Evolutionary conservation across 2,797 vertebrate species (phyloP).

Genomic region (Pangasius larnaudii): DNA sequence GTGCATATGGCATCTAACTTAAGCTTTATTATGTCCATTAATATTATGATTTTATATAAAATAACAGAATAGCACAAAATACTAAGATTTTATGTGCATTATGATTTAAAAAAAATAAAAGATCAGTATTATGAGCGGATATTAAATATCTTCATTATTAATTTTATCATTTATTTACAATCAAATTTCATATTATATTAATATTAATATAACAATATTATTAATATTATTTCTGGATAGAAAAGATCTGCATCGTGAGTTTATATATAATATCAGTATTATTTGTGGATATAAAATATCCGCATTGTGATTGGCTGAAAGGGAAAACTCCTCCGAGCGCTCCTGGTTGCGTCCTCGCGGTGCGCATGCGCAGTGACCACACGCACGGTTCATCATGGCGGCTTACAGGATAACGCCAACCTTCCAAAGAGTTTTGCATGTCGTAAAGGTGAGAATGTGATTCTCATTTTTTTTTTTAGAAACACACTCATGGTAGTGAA

Average conservation of each 20-base stretch:
- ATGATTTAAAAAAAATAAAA: not conserved
- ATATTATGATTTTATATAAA: not conserved
- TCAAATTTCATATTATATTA: not conserved
- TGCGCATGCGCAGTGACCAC: conserved; percentile 2
- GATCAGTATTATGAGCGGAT: not conserved
- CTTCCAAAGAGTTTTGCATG: conserved; percentile 64
- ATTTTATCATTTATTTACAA: not conserved
- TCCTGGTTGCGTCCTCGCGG: conserved; percentile 48
- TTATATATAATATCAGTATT: not conserved
- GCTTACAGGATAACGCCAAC: conserved; percentile 63
- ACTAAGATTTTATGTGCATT: not conserved
- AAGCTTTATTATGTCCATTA: not conserved
- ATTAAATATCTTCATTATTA: not conserved
- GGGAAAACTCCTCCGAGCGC: conserved; percentile 39
- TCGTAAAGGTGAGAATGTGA: conserved; percentile 71
- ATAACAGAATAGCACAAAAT: not conserved
- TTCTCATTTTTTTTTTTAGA: not conserved
- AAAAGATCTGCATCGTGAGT: not conserved
- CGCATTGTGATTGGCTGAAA: conserved; percentile 40
- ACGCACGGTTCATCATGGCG: conserved; percentile 70
- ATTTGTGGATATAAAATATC: too few species aligned
- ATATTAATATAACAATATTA: too few species aligned
- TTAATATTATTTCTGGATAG: too few species aligned
- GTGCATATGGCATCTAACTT: not conserved
- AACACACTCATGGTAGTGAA: not conserved